phyloP scores from a whole-genome alignment of 2,113 vertebrate species.

The Garra rufa region DNA sequence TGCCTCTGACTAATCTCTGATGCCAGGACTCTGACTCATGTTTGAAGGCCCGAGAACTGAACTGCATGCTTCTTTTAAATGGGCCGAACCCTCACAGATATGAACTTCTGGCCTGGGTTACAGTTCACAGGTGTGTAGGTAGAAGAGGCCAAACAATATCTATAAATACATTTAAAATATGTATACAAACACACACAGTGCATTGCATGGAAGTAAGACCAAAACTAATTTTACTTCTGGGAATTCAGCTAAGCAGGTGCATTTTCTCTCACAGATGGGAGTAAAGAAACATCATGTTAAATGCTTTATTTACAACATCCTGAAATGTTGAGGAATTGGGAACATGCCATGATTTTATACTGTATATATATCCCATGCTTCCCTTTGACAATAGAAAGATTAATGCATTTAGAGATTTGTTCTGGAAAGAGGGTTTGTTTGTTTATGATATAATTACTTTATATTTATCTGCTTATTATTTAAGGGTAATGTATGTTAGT shows the following conservation, averaged over 20 bases:
- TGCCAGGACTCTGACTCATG: conserved; percentile 6
- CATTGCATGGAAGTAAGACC: conserved; percentile 50
- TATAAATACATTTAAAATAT: not conserved
- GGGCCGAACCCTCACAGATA: conserved; percentile 9
- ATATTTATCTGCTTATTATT: not conserved
- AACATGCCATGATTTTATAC: conserved; percentile 17
- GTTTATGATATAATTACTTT: not conserved
- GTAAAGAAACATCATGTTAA: conserved; percentile 46
- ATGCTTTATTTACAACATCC: conserved; percentile 60
- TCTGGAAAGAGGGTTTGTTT: not conserved
- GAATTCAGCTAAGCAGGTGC: conserved; percentile 36
- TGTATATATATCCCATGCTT: conserved; percentile 40
- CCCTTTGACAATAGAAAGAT: conserved; percentile 41
- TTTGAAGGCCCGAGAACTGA: not conserved
- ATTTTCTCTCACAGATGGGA: conserved; percentile 45
- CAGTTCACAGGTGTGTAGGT: conserved; percentile 36
- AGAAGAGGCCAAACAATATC: not conserved
- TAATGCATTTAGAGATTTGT: not conserved
- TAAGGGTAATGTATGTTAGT: not conserved
- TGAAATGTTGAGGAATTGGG: conserved; percentile 42
- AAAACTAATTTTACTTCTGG: conserved; percentile 55
- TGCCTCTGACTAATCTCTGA: conserved; percentile 24
- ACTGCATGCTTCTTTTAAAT: not conserved
- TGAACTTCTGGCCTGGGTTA: not conserved
- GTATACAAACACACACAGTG: not conserved